Conservation (phyloP, 1,140 invertebrate genomes). For the Heliconius congener region DNA sequence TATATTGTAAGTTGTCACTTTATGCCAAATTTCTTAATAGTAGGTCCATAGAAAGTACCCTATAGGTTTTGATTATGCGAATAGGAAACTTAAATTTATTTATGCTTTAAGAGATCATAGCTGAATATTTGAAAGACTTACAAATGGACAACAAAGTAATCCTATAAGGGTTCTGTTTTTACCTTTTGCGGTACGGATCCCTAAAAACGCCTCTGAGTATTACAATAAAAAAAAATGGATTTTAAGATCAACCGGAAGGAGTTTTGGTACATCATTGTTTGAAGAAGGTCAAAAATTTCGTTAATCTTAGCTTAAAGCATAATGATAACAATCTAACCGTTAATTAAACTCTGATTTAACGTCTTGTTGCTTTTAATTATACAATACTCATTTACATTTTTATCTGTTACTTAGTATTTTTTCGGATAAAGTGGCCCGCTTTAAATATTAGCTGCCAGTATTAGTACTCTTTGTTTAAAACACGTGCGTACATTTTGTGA, state of each 20-base stretch:
- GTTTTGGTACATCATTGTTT: slow-evolving; percentile 18
- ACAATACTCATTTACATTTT: slow-evolving; percentile 45
- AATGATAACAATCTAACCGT: slow-evolving; percentile 60
- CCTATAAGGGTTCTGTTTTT: too few relatives aligned
- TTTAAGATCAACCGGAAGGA: slow-evolving; percentile 25
- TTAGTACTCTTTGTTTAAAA: background rate
- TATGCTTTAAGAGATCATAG: too few relatives aligned
- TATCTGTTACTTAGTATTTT: slow-evolving; percentile 38
- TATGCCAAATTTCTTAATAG: too few relatives aligned
- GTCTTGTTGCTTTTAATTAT: slow-evolving; percentile 53
- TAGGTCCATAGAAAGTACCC: too few relatives aligned
- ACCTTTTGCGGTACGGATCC: background rate
- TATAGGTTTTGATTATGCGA: too few relatives aligned
- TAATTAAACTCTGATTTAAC: slow-evolving; percentile 55
- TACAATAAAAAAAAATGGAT: background rate
- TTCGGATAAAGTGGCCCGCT: slow-evolving; percentile 5
- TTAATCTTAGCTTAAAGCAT: slow-evolving; percentile 44
- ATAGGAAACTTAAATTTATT: too few relatives aligned
- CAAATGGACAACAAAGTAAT: too few relatives aligned
- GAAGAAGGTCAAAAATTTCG: slow-evolving; percentile 45
- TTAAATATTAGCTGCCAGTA: background rate
- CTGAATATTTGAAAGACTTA: too few relatives aligned
- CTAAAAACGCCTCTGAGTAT: background rate
- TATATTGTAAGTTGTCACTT: too few relatives aligned
- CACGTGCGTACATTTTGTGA: background rate